Evolutionary conservation across 2,888 invertebrate species (phyloP), one percentile per base, ranked within the genome.

Genomic region (Synanthedon andrenaeformis): DNA sequence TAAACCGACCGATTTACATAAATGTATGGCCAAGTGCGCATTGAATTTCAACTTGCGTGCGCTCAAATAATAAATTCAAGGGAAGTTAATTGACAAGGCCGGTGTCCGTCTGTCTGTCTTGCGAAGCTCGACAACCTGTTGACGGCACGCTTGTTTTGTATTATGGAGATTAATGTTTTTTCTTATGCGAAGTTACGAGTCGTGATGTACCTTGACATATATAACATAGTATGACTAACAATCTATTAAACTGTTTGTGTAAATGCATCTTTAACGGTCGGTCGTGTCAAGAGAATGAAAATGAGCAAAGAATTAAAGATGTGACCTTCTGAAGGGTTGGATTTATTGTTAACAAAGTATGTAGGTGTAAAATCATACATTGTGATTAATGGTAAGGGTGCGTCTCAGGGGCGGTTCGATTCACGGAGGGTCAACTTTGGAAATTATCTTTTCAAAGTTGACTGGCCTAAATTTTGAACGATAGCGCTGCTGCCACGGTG

Each of bases 11-110:
- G 45, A 57, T 57, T 57, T 52, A 55, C 57, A 57, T 57, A 55
- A 51, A 54, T 41, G 51, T 23, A 17, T 49, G 49, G 17, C 49
- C 17, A 49, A 42, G 8, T 51, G 48, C 41, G 45, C 53, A 50
- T 48, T 50, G 52, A 51, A 51, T 66, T 56, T 51, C 52, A 35
- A 41, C 49, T 57, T 45, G 57, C 57, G 57, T 57, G 57, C 52
- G 53, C 3, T 28, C 52, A 55, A 42, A 55, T 55, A 54, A 55
- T 57, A 55, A 57, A 45, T 57, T 55, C 8, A 35, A 55, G 52
- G 41, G 51, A 51, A 65, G 14, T 53, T 58, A 58, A 58, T 58
- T 58, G 57, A 57, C 58, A 58, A 58, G 58, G 57, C 57, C 55
- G 41, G 42, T 50, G 56, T 52, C 58, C 52, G 58, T 57, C 57